Evolutionary conservation across 2,797 vertebrate genomes (phyloP), one percentile per base, ranked within the genome.

Genomic region (Muscicapa comitata): DNA sequence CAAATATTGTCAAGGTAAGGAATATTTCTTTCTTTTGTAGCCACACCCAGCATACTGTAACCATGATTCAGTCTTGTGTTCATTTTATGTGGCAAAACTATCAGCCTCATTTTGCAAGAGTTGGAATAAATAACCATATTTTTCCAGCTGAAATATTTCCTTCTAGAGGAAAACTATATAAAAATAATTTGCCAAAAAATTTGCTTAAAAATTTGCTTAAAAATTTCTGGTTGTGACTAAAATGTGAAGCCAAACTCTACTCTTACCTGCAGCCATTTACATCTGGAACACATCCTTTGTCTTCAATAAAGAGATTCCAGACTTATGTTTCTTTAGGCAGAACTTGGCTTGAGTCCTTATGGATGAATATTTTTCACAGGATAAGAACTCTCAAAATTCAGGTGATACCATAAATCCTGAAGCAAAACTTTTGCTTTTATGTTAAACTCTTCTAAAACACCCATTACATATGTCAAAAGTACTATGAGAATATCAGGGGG

Each of bases 51-150:
- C 50, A 77, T 88, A 68, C 63, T 77, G 61, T 62, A 91, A 61
- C 38, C 11, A 11, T 97, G 93, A 96, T 50, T 97, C 93, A 95
- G 81, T 47, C 65, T 58, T 68, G 37, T 3, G 5, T 79, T 92
- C 83, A 35, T 87, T 68, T 50, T 76, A 33, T 59, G 38, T 42
- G 70, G 61, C 65, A 71, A 87, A 77, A 33, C 15, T 51, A 57
- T 71, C 1, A 4, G 42, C 54, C 42, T 65, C 28, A 62, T 94
- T 91, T 86, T 93, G 48, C 54, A 90, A 79, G 10, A 42, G 10
- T 43, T 71, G 76, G 80, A 90, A 85, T 63, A 90, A 84, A 88
- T 43, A 31, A 33, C 12, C 13, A 3, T 68, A 33, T 43, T 77
- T 43, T 29, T 77, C 17, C 21, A 70, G 7, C 24, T 92, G 53